Evolutionary conservation across 2,113 vertebrate genomes (phyloP), one percentile per base, ranked within the genome.

Genomic region (Eretmochelys imbricata): DNA sequence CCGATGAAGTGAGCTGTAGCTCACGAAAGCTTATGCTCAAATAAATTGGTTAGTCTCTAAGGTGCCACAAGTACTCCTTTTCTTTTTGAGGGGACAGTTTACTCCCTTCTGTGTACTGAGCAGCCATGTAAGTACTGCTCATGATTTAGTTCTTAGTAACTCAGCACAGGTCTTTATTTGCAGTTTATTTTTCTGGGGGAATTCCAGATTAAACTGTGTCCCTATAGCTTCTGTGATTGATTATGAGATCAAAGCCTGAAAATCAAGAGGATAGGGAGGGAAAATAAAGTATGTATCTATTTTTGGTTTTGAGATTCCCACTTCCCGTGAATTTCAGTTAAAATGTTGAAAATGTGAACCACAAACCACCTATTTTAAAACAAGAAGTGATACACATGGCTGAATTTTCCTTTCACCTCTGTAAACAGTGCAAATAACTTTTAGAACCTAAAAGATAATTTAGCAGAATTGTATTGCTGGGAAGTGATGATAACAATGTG

Each of bases 401-500:
- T 95, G 94, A 14, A 79, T 93, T 96, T 97, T 96, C 87, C 87
- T 93, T 96, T 97, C 29, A 95, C 35, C 83, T 95, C 85, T 95
- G 62, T 51, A 94, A 96, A 97, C 95, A 53, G 46, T 91, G 72
- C 91, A 97, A 96, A 69, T 95, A 93, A 80, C 10, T 96, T 96
- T 95, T 62, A 91, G 93, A 96, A 79, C 78, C 95, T 95, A 97
- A 95, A 57, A 95, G 2, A 91, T 95, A 97, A 93, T 97, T 94
- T 85, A 97, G 92, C 72, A 93, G 88, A 97, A 96, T 91, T 96
- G 11, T 90, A 91, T 95, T 95, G 92, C 95, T 97, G 97, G 91
- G 53, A 95, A 83, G 72, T 5, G 82, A 86, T 98, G 98, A 98
- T 98, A 98, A 98, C 96, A 97, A 85, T 98, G 98, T 97, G 98